Conservation (phyloP, 2,888 invertebrate species). For the Crossocerus cetratus region DNA sequence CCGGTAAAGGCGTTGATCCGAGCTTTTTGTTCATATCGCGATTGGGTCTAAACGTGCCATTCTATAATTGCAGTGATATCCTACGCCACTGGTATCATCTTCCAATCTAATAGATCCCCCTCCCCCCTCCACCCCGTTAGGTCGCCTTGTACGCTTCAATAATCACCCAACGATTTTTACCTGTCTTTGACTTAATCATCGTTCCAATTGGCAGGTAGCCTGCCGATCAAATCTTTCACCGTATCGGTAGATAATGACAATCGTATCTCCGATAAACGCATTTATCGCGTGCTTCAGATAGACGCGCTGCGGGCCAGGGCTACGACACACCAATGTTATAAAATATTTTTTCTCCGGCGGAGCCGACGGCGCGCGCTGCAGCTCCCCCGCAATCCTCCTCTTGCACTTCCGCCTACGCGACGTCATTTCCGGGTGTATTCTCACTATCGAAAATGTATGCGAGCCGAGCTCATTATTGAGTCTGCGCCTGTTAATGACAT, state of each 20-base stretch:
- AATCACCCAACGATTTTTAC: constrained; percentile 6
- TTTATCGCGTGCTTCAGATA: background rate
- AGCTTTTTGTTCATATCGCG: background rate
- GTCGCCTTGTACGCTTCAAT: too few relatives aligned
- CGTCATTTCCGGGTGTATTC: constrained; percentile 2
- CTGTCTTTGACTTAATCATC: constrained; percentile 15
- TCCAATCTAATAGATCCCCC: background rate
- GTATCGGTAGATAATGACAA: background rate
- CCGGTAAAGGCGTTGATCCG: background rate
- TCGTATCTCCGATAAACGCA: background rate
- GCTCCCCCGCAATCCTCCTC: background rate
- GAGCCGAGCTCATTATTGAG: too few relatives aligned
- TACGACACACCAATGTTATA: background rate
- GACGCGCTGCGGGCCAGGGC: background rate
- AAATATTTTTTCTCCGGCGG: constrained; percentile 1
- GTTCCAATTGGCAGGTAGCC: constrained; percentile 7
- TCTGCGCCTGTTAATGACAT: too few relatives aligned
- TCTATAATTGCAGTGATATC: background rate
- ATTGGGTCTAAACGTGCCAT: background rate
- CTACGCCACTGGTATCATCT: background rate
- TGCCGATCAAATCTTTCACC: background rate
- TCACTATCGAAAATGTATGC: background rate
- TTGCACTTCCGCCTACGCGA: background rate
- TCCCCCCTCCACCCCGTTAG: too few relatives aligned
- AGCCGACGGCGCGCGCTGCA: background rate